Evolutionary conservation across 2,797 vertebrate species (phyloP).

Genomic region (Apodemus agrarius): DNA sequence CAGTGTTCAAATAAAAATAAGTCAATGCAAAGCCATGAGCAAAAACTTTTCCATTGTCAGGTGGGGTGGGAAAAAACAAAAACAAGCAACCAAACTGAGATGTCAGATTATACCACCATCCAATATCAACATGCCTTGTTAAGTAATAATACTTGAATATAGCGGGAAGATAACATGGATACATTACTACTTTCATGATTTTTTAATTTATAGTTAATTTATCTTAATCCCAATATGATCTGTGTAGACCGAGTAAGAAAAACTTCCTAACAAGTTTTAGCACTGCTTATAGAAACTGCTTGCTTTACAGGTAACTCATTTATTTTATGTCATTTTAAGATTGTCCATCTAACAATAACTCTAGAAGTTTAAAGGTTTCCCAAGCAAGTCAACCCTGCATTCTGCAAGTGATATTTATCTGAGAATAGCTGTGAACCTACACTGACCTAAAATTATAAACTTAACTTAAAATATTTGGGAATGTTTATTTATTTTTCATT

Average conservation of each 20-base stretch:
- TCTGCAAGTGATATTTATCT: not conserved
- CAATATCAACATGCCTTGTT: not conserved
- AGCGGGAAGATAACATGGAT: not conserved
- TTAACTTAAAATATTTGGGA: not conserved
- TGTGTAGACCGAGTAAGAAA: not conserved
- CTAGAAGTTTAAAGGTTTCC: not conserved
- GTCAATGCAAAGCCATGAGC: not conserved
- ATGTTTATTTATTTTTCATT: not conserved
- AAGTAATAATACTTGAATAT: not conserved
- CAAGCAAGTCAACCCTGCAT: not conserved
- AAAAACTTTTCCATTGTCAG: not conserved
- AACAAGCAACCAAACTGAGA: not conserved
- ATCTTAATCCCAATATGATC: not conserved
- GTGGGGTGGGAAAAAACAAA: not conserved
- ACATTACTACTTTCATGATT: not conserved
- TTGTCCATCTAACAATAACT: too few relatives aligned
- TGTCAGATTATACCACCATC: not conserved
- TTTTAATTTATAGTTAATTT: conserved; percentile 32
- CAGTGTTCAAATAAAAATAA: not conserved
- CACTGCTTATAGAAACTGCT: not conserved
- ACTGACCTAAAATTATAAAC: not conserved
- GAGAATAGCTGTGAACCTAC: too few relatives aligned
- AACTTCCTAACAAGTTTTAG: not conserved
- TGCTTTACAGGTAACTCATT: not conserved
- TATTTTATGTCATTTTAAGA: not conserved